phyloP scores from a whole-genome alignment of 2,888 invertebrate species.

The Phengaris arion region DNA sequence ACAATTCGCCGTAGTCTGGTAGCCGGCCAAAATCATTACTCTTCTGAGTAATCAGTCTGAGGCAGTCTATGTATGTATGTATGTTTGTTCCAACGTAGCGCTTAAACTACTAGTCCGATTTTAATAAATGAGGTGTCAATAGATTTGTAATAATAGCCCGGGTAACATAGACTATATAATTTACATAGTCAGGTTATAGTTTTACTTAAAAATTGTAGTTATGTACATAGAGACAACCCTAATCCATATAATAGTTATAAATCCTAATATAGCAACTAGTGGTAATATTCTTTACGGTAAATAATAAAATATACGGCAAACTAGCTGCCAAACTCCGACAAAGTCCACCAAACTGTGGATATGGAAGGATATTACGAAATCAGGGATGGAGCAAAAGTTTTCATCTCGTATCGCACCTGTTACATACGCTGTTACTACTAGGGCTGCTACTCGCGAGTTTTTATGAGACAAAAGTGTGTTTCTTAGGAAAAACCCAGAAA shows the following conservation, averaged over 20 bases:
- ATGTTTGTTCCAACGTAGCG: too few relatives aligned
- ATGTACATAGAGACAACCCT: not conserved
- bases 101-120: too few relatives aligned
- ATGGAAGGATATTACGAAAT: constrained; percentile 14
- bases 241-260: not conserved
- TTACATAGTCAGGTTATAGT: too few relatives aligned
- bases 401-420: constrained; percentile 23
- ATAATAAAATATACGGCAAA: constrained; percentile 1
- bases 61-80: too few relatives aligned
- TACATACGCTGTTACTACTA: not conserved
- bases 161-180: too few relatives aligned
- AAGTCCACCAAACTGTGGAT: constrained; percentile 6
- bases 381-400: constrained; percentile 17
- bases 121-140: too few relatives aligned
- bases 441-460: constrained; percentile 14
- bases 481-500: not conserved
- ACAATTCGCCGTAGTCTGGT: too few relatives aligned
- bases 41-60: too few relatives aligned
- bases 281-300: not conserved
- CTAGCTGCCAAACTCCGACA: not conserved
- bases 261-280: not conserved
- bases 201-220: not conserved
- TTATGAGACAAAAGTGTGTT: not conserved
- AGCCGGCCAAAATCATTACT: too few relatives aligned
- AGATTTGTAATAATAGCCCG: too few relatives aligned